phyloP scores from a whole-genome alignment of 2,797 vertebrate genomes.

The Sorex maritimensis region DNA sequence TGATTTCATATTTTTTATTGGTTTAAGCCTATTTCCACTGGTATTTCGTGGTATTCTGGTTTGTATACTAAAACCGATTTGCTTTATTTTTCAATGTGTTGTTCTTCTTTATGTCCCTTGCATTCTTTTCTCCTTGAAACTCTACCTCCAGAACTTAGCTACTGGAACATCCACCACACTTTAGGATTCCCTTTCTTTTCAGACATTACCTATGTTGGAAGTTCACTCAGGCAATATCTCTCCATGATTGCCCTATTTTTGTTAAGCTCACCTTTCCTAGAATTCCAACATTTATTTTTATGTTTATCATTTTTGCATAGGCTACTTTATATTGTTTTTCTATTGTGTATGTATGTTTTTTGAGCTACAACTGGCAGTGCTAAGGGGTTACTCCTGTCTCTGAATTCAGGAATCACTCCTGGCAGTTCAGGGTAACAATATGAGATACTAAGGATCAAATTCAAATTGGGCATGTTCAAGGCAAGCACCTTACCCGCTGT shows the following conservation, averaged over 20 bases:
- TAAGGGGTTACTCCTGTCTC: too few species aligned
- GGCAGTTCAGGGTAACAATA: too few species aligned
- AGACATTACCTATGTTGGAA: constrained; percentile 55
- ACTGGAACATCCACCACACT: neutral
- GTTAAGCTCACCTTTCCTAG: constrained; percentile 35
- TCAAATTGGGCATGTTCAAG: too few species aligned
- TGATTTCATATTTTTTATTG: constrained; percentile 41
- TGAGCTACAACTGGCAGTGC: too few species aligned
- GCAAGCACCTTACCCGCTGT: too few species aligned
- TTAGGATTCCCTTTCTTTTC: neutral
- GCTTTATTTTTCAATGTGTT: constrained; percentile 29
- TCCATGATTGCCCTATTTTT: constrained; percentile 27
- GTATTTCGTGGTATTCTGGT: neutral
- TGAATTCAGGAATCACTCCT: too few species aligned
- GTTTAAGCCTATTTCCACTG: constrained; percentile 43
- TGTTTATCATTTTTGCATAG: constrained; percentile 49
- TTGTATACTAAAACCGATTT: constrained; percentile 14
- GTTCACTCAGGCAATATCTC: constrained; percentile 16
- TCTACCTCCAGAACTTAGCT: constrained; percentile 9
- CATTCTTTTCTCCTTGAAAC: neutral
- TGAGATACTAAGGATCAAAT: too few species aligned
- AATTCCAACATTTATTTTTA: constrained; percentile 53
- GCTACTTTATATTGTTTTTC: constrained; percentile 21
- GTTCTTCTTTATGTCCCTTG: constrained; percentile 15
- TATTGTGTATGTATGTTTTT: neutral